A percentile compares a stretch with the other conserved stretches of the same genome.
These are phyloP conservation scores for Aphelinus atriplicis DNA, from an alignment of 1,140 invertebrate species.

Conservation along the genomic window DNA sequence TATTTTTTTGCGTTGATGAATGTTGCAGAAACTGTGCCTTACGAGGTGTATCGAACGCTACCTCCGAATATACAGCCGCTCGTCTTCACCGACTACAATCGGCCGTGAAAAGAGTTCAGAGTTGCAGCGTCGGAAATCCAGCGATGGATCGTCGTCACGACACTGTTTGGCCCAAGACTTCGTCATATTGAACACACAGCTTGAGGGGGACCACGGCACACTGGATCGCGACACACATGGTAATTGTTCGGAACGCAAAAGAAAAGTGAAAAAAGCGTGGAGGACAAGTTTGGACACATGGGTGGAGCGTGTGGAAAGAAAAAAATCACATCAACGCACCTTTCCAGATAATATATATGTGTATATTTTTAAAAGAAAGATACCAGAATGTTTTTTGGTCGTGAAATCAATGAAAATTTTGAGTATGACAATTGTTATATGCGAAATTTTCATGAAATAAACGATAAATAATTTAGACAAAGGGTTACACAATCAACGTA, in stretches of 20 bases:
- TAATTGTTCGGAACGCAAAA: slow-evolving; percentile 12
- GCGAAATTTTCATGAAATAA: no score
- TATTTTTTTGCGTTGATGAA: slow-evolving; percentile 2
- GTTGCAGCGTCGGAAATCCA: background rate
- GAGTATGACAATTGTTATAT: no score
- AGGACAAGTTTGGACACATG: background rate
- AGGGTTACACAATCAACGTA: no score
- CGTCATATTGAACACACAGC: no score
- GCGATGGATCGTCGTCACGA: slow-evolving; percentile 28
- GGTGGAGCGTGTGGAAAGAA: background rate
- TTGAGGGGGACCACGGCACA: background rate
- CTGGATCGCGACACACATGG: slow-evolving; percentile 5
- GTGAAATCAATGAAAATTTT: no score
- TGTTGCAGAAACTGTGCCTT: slow-evolving; percentile 81
- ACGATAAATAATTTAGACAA: no score
- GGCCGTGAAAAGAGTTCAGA: slow-evolving; percentile 5
- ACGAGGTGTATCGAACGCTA: slow-evolving; percentile 81
- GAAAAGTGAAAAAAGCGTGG: background rate
- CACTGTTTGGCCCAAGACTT: slow-evolving; percentile 14
- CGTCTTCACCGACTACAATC: slow-evolving; percentile 35
- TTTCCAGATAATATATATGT: background rate
- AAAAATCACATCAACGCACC: slow-evolving; percentile 20
- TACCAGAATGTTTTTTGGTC: no score
- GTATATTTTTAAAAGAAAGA: slow-evolving; percentile 17
- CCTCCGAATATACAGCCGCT: slow-evolving; percentile 71